phyloP scores from a whole-genome alignment of 2,797 vertebrate genomes.

The Luscinia megarhynchos region DNA sequence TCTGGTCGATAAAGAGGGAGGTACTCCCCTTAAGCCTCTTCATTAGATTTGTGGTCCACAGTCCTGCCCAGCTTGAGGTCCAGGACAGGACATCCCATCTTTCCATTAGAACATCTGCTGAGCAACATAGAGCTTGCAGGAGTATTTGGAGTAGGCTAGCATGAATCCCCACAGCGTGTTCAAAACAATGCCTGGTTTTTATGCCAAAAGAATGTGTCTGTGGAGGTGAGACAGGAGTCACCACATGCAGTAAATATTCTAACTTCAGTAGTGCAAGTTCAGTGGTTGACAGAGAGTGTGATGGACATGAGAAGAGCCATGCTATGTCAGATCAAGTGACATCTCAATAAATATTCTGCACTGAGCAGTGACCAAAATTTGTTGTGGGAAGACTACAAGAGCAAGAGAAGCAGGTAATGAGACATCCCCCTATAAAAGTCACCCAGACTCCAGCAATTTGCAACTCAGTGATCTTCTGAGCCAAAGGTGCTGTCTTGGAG shows the following conservation, averaged over 20 bases:
- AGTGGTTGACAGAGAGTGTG: neutral
- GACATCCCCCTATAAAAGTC: neutral
- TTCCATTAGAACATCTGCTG: neutral
- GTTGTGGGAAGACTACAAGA: neutral
- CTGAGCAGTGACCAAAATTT: neutral
- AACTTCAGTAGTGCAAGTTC: neutral
- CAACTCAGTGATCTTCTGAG: neutral
- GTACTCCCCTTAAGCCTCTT: neutral
- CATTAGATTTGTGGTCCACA: neutral
- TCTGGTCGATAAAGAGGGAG: neutral
- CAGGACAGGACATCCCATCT: neutral
- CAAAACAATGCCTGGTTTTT: neutral
- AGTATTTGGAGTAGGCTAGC: neutral
- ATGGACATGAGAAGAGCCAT: neutral
- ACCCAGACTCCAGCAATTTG: neutral
- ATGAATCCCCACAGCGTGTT: neutral
- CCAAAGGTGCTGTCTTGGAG: neutral
- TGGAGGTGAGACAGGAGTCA: neutral
- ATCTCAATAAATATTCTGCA: neutral
- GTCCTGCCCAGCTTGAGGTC: neutral
- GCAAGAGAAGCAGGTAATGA: neutral
- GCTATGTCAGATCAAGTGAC: neutral
- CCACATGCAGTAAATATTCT: neutral
- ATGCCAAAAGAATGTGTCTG: neutral
- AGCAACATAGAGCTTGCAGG: fast-evolving